Conservation (phyloP, 1,140 invertebrate species). For the Lepidurus arcticus region DNA sequence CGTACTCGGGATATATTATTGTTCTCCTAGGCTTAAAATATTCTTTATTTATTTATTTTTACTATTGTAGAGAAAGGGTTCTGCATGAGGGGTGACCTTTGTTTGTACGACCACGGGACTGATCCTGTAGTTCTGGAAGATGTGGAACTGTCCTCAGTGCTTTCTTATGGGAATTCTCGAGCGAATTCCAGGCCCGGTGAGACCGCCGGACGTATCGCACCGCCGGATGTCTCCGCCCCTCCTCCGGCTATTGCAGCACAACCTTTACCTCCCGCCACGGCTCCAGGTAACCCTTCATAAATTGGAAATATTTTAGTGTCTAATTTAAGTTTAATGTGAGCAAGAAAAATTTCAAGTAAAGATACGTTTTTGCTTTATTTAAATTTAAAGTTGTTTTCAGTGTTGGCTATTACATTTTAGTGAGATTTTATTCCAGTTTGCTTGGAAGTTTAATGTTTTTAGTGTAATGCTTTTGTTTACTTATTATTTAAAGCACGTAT, state of each 20-base stretch:
- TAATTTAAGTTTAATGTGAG: no score
- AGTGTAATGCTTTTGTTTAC: slow-evolving; percentile 29
- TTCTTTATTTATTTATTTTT: slow-evolving; percentile 5
- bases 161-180: slow-evolving; percentile 50
- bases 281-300: slow-evolving; percentile 37
- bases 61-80: slow-evolving; percentile 73
- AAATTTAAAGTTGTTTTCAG: no score
- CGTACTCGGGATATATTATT: slow-evolving; percentile 26
- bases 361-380: no score
- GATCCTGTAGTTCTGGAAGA: slow-evolving; percentile 92
- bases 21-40: not conserved
- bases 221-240: slow-evolving; percentile 49
- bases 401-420: no score
- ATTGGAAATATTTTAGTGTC: slow-evolving; percentile 24
- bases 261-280: slow-evolving; percentile 37
- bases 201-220: slow-evolving; percentile 49
- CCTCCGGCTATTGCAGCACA: slow-evolving; percentile 43
- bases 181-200: slow-evolving; percentile 48
- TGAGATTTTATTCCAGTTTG: no score
- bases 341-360: no score
- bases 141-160: slow-evolving; percentile 54
- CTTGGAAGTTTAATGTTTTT: slow-evolving; percentile 25
- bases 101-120: slow-evolving; percentile 88
- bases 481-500: not conserved
- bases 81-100: slow-evolving; percentile 90